phyloP scores from a whole-genome alignment of 2,888 invertebrate genomes.

The Argyresthia goedartella region DNA sequence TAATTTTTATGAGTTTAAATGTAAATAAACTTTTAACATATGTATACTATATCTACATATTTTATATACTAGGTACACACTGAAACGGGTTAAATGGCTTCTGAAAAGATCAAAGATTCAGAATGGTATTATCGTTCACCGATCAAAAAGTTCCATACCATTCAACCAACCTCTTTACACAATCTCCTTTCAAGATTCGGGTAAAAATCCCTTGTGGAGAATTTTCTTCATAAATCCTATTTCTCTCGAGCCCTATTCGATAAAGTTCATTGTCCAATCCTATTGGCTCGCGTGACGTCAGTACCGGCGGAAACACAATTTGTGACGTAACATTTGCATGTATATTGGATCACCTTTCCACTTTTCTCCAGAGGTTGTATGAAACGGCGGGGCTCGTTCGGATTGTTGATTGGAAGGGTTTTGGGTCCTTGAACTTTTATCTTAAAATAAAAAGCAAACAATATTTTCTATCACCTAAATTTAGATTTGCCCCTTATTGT shows the following conservation, averaged over 20 bases:
- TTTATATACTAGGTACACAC: no score
- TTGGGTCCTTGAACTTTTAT: no score
- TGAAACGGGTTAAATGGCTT: no score
- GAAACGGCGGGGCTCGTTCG: neutral
- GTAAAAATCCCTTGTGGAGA: neutral
- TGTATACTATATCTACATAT: no score
- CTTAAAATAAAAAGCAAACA: no score
- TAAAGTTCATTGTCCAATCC: slow-evolving; percentile 8
- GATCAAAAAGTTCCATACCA: no score
- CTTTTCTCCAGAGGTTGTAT: slow-evolving; percentile 5
- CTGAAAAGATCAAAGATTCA: no score
- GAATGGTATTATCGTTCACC: no score
- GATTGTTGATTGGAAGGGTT: neutral
- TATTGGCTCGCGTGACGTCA: slow-evolving; percentile 4
- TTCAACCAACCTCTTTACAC: neutral
- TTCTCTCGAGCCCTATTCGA: slow-evolving; percentile 2
- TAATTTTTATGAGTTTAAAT: no score
- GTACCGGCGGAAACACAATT: slow-evolving; percentile 23
- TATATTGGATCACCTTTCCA: slow-evolving; percentile 25
- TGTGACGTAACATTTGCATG: slow-evolving; percentile 31
- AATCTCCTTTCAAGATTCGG: neutral
- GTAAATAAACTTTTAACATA: neutral
- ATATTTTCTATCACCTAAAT: no score
- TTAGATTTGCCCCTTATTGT: no score
- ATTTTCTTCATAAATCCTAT: slow-evolving; percentile 8